phyloP scores from a whole-genome alignment of 1,140 invertebrate genomes.

The Pogonomyrmex barbatus region DNA sequence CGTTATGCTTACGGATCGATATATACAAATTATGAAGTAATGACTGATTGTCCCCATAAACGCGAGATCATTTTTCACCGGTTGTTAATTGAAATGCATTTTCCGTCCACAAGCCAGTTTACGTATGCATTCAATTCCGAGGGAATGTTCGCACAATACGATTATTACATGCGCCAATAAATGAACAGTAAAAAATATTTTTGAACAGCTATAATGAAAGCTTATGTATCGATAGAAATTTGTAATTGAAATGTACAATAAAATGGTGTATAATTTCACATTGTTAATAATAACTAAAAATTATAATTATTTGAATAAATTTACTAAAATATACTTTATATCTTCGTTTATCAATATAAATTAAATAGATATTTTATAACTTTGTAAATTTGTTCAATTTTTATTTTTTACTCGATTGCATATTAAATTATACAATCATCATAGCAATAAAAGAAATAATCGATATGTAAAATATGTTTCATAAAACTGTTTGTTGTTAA shows the following conservation, averaged over 20 bases:
- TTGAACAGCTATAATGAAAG: background rate
- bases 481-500: no score
- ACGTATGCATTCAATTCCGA: background rate
- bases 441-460: background rate
- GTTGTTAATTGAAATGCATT: slow-evolving; percentile 54
- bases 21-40: slow-evolving; percentile 7
- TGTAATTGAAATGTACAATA: background rate
- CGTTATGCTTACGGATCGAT: background rate
- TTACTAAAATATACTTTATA: background rate
- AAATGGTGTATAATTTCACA: background rate
- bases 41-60: slow-evolving; percentile 23
- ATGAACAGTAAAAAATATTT: slow-evolving; percentile 9
- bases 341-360: background rate
- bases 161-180: slow-evolving; percentile 37
- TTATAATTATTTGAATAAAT: slow-evolving; percentile 2
- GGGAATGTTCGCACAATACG: slow-evolving; percentile 10
- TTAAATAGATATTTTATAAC: background rate
- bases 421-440: background rate
- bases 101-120: slow-evolving; percentile 40
- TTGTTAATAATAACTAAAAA: no score
- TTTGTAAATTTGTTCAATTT: background rate
- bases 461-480: background rate
- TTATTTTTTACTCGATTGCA: background rate
- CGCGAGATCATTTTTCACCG: slow-evolving; percentile 39
- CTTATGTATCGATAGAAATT: slow-evolving; percentile 1